phyloP scores from a whole-genome alignment of 2,888 invertebrate genomes.

The Camptogramma bilineatum region DNA sequence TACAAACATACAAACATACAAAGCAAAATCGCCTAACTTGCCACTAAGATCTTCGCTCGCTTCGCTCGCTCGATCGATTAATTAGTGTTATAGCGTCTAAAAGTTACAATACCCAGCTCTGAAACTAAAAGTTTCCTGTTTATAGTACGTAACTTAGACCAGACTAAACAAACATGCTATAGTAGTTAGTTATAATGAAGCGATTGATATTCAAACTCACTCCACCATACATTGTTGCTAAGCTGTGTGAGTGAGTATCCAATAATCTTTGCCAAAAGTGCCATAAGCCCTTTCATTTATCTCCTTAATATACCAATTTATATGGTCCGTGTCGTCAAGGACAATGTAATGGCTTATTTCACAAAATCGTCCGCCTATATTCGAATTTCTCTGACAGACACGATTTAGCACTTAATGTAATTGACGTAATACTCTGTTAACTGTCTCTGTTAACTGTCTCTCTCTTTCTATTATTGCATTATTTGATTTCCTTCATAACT shows the following conservation, averaged over 20 bases:
- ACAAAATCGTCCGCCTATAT: conserved; percentile 55
- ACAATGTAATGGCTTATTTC: conserved; percentile 51
- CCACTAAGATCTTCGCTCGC: no score
- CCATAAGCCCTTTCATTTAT: conserved; percentile 44
- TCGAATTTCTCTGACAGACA: conserved; percentile 61
- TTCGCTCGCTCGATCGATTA: no score
- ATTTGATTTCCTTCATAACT: neutral
- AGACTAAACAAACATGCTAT: conserved; percentile 19
- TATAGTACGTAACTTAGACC: conserved; percentile 9
- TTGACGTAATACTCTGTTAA: conserved; percentile 49
- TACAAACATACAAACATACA: no score
- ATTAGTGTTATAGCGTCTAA: conserved; percentile 3
- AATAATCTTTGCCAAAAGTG: conserved; percentile 39
- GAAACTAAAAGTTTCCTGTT: conserved; percentile 25
- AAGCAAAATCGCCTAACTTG: no score
- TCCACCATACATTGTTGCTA: conserved; percentile 19
- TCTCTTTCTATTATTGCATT: conserved; percentile 6
- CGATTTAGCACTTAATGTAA: conserved; percentile 72
- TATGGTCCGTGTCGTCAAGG: conserved; percentile 47
- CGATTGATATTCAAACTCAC: conserved; percentile 26
- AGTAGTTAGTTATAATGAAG: conserved; percentile 18
- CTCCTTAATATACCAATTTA: conserved; percentile 48
- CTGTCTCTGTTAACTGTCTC: conserved; percentile 7
- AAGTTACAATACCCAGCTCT: conserved; percentile 12
- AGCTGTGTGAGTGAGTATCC: conserved; percentile 33